Conservation (phyloP, 2,888 invertebrate species). For the Rugalucina vietnamica region DNA sequence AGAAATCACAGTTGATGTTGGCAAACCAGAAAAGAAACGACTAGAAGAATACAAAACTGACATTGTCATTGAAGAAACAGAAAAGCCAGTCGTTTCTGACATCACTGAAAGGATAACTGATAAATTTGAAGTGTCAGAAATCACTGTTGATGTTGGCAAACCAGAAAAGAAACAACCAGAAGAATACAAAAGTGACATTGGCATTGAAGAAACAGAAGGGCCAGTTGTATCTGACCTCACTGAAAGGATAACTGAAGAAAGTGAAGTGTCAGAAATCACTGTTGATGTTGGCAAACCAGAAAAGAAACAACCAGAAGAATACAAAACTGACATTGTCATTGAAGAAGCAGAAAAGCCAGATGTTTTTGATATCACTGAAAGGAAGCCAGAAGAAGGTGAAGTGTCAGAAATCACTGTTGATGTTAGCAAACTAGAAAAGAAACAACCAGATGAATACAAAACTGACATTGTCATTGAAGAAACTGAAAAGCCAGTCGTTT, state of each 20-base stretch:
- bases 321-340: constrained; percentile 20
- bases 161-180: too few relatives aligned
- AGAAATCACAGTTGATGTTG: background rate
- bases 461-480: constrained; percentile 3
- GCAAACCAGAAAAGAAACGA: background rate
- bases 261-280: background rate
- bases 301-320: constrained; percentile 1
- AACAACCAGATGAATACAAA: too few relatives aligned
- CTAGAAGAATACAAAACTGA: constrained; percentile 6
- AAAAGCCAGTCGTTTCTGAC: background rate
- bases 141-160: too few relatives aligned
- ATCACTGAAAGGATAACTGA: background rate
- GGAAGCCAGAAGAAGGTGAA: too few relatives aligned
- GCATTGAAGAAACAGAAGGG: constrained; percentile 1
- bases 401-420: background rate
- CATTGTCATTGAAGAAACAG: background rate
- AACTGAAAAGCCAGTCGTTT: background rate
- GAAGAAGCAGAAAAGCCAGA: background rate
- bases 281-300: constrained; percentile 18
- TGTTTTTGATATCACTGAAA: background rate
- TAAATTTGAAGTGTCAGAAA: constrained; percentile 7
- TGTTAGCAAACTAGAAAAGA: background rate
- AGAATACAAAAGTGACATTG: constrained; percentile 81
- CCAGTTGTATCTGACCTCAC: background rate
- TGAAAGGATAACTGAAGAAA: too few relatives aligned